phyloP scores from a whole-genome alignment of 2,888 invertebrate species.

The Corbicula japonica region DNA sequence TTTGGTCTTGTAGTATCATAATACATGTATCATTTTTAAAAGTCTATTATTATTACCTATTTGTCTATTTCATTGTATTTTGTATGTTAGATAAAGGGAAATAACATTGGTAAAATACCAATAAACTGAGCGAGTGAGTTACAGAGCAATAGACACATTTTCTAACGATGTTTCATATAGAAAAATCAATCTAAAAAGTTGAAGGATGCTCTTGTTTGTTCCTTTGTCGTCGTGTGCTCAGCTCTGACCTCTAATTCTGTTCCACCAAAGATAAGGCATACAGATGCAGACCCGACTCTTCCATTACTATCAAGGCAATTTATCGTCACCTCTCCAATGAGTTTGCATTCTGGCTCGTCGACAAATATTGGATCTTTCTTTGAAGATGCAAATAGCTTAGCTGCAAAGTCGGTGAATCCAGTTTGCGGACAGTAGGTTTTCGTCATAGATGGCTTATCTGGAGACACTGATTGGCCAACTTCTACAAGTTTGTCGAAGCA shows the following conservation, averaged over 20 bases:
- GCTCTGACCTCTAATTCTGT: conserved; percentile 53
- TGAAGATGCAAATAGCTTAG: conserved; percentile 42
- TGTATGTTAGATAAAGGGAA: too few species aligned
- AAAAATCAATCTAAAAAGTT: conserved; percentile 37
- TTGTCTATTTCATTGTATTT: too few species aligned
- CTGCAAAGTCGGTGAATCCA: neutral
- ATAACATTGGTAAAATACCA: too few species aligned
- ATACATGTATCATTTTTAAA: too few species aligned
- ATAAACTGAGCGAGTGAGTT: too few species aligned
- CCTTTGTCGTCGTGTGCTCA: conserved; percentile 23
- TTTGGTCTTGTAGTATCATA: too few species aligned
- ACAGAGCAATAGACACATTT: too few species aligned
- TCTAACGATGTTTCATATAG: too few species aligned
- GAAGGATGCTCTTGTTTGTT: conserved; percentile 36
- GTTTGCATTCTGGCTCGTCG: conserved; percentile 23
- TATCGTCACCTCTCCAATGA: conserved; percentile 26
- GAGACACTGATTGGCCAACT: conserved; percentile 30
- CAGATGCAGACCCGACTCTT: conserved; percentile 7
- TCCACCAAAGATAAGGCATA: conserved; percentile 47
- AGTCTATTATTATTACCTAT: too few species aligned
- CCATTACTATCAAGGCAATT: conserved; percentile 34
- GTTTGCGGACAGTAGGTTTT: neutral
- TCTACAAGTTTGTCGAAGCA: conserved; percentile 42
- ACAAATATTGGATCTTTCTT: conserved; percentile 27
- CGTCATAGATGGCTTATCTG: neutral